phyloP scores from a whole-genome alignment of 35 echinoderm and acorn worm genomes.

The Chiridota heheva region DNA sequence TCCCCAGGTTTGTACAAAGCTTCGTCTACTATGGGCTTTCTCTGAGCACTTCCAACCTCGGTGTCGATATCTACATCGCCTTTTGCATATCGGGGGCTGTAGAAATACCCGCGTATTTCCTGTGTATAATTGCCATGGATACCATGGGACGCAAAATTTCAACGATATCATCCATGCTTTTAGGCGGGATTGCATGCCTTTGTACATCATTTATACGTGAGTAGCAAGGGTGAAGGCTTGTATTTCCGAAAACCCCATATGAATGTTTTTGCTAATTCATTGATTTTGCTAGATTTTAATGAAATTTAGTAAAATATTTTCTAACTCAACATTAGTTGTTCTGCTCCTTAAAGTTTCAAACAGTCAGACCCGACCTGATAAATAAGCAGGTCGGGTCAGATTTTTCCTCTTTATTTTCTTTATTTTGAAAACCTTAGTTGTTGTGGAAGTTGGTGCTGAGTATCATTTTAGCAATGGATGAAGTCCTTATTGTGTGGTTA shows the following conservation, averaged over 20 bases:
- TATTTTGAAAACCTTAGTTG: too few relatives aligned
- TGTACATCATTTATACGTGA: constrained; percentile 14
- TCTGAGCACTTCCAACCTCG: constrained; percentile 41
- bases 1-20: constrained; percentile 20
- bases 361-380: too few relatives aligned
- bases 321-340: too few relatives aligned
- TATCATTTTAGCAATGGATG: too few relatives aligned
- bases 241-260: not conserved
- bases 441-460: too few relatives aligned
- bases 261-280: not conserved
- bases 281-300: not conserved
- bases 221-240: not conserved
- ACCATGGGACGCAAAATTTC: constrained; percentile 16
- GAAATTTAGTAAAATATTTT: not conserved
- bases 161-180: not conserved
- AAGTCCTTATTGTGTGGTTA: too few relatives aligned
- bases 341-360: too few relatives aligned
- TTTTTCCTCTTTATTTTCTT: too few relatives aligned
- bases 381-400: too few relatives aligned
- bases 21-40: constrained; percentile 48
- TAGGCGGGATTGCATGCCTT: constrained; percentile 2
- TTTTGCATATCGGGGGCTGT: constrained; percentile 50
- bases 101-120: constrained; percentile 40
- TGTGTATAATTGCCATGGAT: not conserved
- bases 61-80: constrained; percentile 30